phyloP scores from a whole-genome alignment of 2,888 invertebrate genomes.

The Nomada hirtipes region DNA sequence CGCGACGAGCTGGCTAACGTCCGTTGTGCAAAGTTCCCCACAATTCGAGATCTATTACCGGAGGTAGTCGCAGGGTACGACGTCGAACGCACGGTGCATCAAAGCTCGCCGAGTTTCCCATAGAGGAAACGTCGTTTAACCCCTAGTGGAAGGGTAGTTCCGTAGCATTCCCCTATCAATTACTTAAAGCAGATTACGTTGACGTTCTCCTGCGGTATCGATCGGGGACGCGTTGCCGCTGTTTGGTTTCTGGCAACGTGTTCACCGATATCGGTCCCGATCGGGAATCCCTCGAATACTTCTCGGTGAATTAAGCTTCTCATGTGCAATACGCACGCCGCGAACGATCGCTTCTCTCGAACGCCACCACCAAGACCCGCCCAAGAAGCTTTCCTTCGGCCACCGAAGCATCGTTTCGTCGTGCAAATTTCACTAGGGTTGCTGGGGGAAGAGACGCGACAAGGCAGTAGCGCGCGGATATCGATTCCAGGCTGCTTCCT shows the following conservation, averaged over 20 bases:
- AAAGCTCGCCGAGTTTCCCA: neutral
- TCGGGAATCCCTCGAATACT: neutral
- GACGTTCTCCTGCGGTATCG: slow-evolving; percentile 12
- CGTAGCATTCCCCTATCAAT: slow-evolving; percentile 20
- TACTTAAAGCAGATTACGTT: slow-evolving; percentile 45
- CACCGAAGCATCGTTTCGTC: neutral
- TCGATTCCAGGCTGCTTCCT: slow-evolving; percentile 55
- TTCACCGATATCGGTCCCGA: slow-evolving; percentile 3
- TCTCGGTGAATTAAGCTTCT: neutral
- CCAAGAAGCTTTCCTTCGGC: neutral
- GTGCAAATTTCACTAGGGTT: slow-evolving; percentile 29
- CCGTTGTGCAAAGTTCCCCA: neutral
- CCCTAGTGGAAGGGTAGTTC: slow-evolving; percentile 29
- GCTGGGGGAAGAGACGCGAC: neutral
- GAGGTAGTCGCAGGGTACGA: neutral
- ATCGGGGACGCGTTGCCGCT: neutral
- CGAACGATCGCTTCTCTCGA: neutral
- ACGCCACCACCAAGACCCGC: neutral
- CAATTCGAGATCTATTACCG: neutral
- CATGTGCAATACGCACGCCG: neutral
- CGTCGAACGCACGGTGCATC: neutral
- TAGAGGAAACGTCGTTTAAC: slow-evolving; percentile 22
- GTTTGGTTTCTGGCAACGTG: slow-evolving; percentile 1
- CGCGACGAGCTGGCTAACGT: neutral
- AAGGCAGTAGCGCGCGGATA: slow-evolving; percentile 16